Percentiles rank a stretch among this genome's conserved stretches.
Evolutionary conservation across 2,888 invertebrate species (phyloP).

Genomic region (Athalia circularis): DNA sequence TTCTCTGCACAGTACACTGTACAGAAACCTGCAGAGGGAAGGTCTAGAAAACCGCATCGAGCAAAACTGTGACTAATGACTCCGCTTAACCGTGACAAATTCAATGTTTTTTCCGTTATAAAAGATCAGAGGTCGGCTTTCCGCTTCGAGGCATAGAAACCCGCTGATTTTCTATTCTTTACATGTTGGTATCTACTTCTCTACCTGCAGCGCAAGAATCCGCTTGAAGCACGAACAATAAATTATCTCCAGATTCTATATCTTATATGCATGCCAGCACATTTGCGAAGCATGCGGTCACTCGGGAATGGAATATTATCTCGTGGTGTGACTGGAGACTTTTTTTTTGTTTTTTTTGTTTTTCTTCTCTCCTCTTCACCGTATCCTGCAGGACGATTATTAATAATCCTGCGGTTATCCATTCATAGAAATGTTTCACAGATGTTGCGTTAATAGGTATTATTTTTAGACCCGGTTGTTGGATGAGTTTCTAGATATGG

Average conservation of each 20-base stretch:
- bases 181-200: neutral
- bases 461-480: constrained; percentile 21
- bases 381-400: neutral
- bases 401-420: constrained; percentile 21
- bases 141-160: constrained; percentile 53
- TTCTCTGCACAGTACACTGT: neutral
- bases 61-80: constrained; percentile 55
- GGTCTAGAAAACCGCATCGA: constrained; percentile 33
- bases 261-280: constrained; percentile 1
- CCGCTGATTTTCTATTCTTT: constrained; percentile 57
- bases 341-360: neutral
- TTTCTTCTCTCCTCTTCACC: neutral
- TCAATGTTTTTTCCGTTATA: constrained; percentile 51
- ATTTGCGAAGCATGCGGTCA: neutral
- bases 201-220: constrained; percentile 7
- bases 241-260: constrained; percentile 17
- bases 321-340: no score
- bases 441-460: constrained; percentile 40
- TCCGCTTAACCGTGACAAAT: constrained; percentile 58
- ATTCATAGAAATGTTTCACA: constrained; percentile 35
- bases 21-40: constrained; percentile 7
- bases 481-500: neutral
- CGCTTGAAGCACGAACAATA: constrained; percentile 9
- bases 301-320: neutral
- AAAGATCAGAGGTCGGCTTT: constrained; percentile 54